phyloP scores from a whole-genome alignment of 2,797 vertebrate genomes.

The Podarcis siculus region DNA sequence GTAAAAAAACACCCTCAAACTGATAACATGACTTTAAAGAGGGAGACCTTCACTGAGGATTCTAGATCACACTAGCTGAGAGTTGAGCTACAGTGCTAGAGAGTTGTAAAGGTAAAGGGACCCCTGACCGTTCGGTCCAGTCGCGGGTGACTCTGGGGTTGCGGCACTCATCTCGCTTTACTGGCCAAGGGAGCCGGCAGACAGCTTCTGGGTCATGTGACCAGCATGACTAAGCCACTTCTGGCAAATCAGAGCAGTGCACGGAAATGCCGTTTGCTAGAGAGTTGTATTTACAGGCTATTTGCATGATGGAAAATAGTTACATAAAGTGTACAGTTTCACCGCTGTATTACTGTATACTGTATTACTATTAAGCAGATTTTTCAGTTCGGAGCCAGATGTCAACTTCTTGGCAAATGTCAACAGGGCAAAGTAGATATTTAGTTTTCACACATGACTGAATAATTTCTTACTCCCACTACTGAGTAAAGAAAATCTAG shows the following conservation, averaged over 20 bases:
- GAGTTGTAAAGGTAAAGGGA: too few species aligned
- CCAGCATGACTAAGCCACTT: too few species aligned
- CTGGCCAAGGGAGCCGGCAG: too few species aligned
- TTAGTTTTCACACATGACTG: background rate
- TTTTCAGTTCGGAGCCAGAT: background rate
- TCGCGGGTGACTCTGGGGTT: too few species aligned
- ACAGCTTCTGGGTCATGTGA: too few species aligned
- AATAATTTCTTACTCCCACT: too few species aligned
- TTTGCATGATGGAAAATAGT: background rate
- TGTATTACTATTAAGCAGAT: background rate
- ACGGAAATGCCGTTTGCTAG: too few species aligned
- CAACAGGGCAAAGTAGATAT: background rate
- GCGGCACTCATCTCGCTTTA: too few species aligned
- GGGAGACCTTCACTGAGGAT: background rate
- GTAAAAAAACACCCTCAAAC: too few species aligned
- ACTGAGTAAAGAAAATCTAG: background rate
- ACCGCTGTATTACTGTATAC: too few species aligned
- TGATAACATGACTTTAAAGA: background rate
- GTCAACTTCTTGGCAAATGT: background rate
- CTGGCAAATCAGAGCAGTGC: too few species aligned
- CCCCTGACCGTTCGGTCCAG: too few species aligned
- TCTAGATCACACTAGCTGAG: background rate
- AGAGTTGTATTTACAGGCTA: background rate
- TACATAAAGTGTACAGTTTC: background rate
- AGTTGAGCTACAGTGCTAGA: background rate